phyloP scores from a whole-genome alignment of 1,140 invertebrate species.

The Colletes gigas region DNA sequence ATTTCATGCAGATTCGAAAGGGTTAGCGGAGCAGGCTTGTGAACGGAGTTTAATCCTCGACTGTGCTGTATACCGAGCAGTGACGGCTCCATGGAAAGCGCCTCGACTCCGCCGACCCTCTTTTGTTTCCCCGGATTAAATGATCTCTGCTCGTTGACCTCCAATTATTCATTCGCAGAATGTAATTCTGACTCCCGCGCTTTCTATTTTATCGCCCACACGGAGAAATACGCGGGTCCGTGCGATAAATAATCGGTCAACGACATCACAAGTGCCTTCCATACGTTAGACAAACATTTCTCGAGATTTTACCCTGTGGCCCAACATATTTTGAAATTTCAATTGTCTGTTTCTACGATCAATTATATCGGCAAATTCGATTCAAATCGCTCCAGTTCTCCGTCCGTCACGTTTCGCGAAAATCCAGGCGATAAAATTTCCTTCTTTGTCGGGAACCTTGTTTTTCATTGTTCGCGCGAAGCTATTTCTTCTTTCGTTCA shows the following conservation, averaged over 20 bases:
- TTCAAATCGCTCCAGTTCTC: background rate
- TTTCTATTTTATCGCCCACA: background rate
- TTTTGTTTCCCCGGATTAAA: conserved; percentile 27
- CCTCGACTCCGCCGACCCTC: conserved; percentile 5
- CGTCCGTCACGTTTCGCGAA: background rate
- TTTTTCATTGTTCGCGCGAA: background rate
- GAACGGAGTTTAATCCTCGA: conserved; percentile 55
- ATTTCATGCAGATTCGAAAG: conserved; percentile 67
- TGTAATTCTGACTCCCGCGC: background rate
- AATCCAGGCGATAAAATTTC: background rate
- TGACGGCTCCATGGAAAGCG: conserved; percentile 28
- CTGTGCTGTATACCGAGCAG: conserved; percentile 38
- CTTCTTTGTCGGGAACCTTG: background rate
- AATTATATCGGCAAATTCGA: too few species aligned
- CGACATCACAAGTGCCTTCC: background rate
- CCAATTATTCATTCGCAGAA: conserved; percentile 24
- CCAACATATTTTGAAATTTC: too few species aligned
- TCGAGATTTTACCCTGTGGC: too few species aligned
- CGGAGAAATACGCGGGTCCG: background rate
- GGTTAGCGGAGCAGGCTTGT: conserved; percentile 47
- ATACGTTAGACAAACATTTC: too few species aligned
- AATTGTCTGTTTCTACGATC: too few species aligned
- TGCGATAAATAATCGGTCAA: background rate
- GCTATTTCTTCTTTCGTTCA: background rate
- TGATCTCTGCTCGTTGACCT: conserved; percentile 29